Base-by-base conservation (phyloP, 2,113 vertebrate species). In the Colaptes auratus region DNA sequence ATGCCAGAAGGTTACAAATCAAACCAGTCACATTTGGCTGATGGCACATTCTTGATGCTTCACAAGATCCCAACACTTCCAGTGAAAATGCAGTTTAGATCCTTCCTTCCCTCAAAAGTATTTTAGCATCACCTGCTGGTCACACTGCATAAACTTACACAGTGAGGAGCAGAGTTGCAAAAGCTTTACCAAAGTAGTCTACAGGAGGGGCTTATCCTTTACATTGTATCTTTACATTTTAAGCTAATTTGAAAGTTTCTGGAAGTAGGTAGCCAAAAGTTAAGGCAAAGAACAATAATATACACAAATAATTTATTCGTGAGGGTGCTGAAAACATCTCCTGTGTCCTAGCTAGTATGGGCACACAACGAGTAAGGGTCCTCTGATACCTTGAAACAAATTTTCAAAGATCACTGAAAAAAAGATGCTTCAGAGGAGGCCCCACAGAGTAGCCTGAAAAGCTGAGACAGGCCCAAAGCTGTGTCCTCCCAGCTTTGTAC, bases 311-410 rank as follows among this genome's bases (percentile, higher is more conserved):
- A 39, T 50, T 21, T 9, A 23, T 12, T 3, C 1, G 28, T 31
- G 30, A 44, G 23, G 7, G 1, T 23, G 18, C 52, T 33, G 53
- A 44, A 67, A 35, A 12, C 5, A 8, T 60, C 56, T 71, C 28
- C 28, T 18, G 8, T 9, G 4, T 42, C 33, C n/a, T 36, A 55
- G 53, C 23, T 25, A 4, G 7, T 7, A 2, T 1, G 19, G 66
- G 31, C 31, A 33, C 0, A 0, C 0, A 5, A 27, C 42, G 0
- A 0, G 23, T 24, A 25, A 52, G 50, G 50, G 50, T 52, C 50
- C 70, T 48, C 42, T 35, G 31, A 25, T 36, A 16, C 10, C 46
- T 55, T 64, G 36, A 46, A 6, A 12, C 27, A 5, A 6, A 16
- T 73, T 55, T 74, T 52, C 24, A 15, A 52, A 36, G 52, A 30